Conservation (phyloP, 2,113 vertebrate species). For the Cheilinus undulatus region DNA sequence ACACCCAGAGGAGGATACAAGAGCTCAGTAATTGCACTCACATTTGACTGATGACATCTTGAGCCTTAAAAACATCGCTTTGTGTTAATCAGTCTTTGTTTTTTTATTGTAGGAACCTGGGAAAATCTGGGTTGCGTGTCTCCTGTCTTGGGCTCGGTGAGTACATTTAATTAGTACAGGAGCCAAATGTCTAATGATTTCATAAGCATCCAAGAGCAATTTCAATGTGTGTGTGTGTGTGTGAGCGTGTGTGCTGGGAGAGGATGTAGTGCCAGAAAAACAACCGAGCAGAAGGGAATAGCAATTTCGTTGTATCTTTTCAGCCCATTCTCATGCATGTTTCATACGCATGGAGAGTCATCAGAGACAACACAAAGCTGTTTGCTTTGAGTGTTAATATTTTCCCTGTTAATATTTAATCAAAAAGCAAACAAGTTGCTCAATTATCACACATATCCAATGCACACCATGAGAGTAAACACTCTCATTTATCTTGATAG, state of each 20-base stretch:
- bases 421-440: slow-evolving; percentile 58
- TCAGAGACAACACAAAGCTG: slow-evolving; percentile 33
- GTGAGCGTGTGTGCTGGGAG: background rate
- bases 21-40: background rate
- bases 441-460: slow-evolving; percentile 52
- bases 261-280: background rate
- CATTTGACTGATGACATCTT: slow-evolving; percentile 20
- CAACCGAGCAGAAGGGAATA: background rate
- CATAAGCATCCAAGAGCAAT: slow-evolving; percentile 32
- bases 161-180: slow-evolving; percentile 74
- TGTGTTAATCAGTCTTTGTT: slow-evolving; percentile 41
- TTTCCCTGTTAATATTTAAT: slow-evolving; percentile 73
- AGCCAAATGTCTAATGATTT: slow-evolving; percentile 36
- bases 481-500: slow-evolving; percentile 28
- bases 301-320: slow-evolving; percentile 28
- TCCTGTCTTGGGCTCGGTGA: slow-evolving; percentile 97
- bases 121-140: slow-evolving; percentile 96
- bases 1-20: background rate
- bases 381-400: slow-evolving; percentile 52
- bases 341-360: slow-evolving; percentile 41
- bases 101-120: slow-evolving; percentile 89
- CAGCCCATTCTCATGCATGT: slow-evolving; percentile 47
- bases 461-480: slow-evolving; percentile 34
- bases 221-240: slow-evolving; percentile 8
- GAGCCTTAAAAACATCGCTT: slow-evolving; percentile 21